Evolutionary conservation across 2,113 vertebrate species (phyloP), one percentile per base, ranked within the genome.

Genomic region (Apus apus): DNA sequence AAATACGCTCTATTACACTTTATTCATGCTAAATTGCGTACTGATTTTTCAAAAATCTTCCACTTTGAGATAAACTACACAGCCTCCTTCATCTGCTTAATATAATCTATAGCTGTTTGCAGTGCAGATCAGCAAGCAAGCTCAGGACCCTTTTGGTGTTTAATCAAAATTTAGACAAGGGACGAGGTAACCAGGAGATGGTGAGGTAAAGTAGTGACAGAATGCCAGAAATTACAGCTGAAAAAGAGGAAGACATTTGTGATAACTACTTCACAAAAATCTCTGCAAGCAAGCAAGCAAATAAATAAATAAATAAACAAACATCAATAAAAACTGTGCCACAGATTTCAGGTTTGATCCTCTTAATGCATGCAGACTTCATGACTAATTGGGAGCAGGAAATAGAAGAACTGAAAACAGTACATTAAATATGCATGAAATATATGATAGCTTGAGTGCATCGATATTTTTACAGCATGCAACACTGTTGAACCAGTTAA

Each of bases 391-490:
- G 11, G 75, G 26, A 86, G 17, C 40, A 86, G 82, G 53, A 88
- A 86, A 60, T 40, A 61, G 90, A 90, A 38, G 71, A 87, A 95
- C 50, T 53, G 85, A 92, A 90, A 54, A 9, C 15, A 68, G 45
- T 34, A 26, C 58, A 90, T 96, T 62, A 96, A 91, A 85, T 88
- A 92, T 96, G n/a, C 40, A 88, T 90, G 65, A 77, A 88, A 80
- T 76, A 38, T 2, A 43, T 9, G 36, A 15, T 45, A 48, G 40
- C 29, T 80, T 60, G 77, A 88, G 29, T 36, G 25, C 54, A 50
- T 60, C 0, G 1, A 50, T 91, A 29, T 75, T 92, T 88, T 70
- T 74, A 9, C 34, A 43, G 11, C 32, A 21, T 66, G 23, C 26
- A 88, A 32, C 30, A 25, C 23, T 80, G 8, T 23, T 70, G 74